Conservation (phyloP, 1,140 invertebrate species). For the Agrypnia vestita region DNA sequence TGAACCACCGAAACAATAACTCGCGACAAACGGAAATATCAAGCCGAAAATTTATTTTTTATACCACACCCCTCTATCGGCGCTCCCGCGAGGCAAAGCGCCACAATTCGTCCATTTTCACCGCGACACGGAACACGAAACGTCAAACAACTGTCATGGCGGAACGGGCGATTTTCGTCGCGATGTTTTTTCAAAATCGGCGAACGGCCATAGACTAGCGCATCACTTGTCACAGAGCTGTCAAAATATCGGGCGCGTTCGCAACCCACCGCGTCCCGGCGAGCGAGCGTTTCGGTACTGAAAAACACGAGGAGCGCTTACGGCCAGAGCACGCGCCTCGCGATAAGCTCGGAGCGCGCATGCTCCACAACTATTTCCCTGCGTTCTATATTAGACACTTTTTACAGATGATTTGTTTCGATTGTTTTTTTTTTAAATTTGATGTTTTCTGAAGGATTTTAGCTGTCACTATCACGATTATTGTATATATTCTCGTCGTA, state of each 20-base stretch:
- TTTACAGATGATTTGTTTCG: background rate
- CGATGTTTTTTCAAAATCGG: background rate
- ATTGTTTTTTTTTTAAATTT: too few species aligned
- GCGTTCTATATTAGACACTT: constrained; percentile 24
- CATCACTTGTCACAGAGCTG: constrained; percentile 6
- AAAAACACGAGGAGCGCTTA: constrained; percentile 18
- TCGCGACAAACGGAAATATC: background rate
- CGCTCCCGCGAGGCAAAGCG: background rate
- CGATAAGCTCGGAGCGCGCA: background rate
- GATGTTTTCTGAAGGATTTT: too few species aligned
- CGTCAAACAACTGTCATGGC: constrained; percentile 18
- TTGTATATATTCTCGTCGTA: too few species aligned
- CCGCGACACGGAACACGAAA: background rate
- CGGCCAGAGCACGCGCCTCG: constrained; percentile 20
- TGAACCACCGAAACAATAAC: background rate
- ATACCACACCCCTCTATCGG: constrained; percentile 18
- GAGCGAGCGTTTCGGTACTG: constrained; percentile 10
- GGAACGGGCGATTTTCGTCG: background rate
- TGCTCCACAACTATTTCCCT: background rate
- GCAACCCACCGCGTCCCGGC: constrained; percentile 1
- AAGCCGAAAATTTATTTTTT: background rate
- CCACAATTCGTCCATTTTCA: constrained; percentile 6
- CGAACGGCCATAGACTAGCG: background rate
- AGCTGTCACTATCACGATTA: too few species aligned
- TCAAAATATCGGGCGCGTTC: constrained; percentile 3